Base-by-base conservation (phyloP, 1,140 invertebrate species). In the Solen grandis region DNA sequence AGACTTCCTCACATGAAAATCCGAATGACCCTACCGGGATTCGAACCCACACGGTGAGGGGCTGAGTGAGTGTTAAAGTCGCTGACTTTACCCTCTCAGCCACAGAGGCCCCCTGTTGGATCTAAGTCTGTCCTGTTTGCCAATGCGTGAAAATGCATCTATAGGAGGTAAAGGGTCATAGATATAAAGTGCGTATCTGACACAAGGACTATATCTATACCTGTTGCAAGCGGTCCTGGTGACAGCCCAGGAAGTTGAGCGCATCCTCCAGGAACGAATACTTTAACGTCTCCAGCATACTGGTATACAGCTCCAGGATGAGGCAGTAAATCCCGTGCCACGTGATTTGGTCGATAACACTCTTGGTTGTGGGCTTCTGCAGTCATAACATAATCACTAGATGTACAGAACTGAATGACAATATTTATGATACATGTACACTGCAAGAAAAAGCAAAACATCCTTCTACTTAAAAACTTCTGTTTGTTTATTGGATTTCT, bases 201-300 rank as follows among this genome's bases (percentile, higher is more conserved):
- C n/a, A n/a, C n/a, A n/a, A n/a, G n/a, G n/a, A n/a, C n/a, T n/a
- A n/a, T n/a, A n/a, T n/a, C n/a, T 63, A 54, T 52, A 87, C 87
- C 88, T 88, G 85, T 59, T 88, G 85, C 68, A 92, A 76, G 33
- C 90, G 81, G 35, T 92, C 92, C 72, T 91, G 89, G 66, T 92
- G 91, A 62, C 88, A 88, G 5, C 91, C 92, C 19, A 90, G 83
- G 77, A 92, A 91, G 81, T 90, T 89, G 52, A 92, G 86, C 52
- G 90, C 88, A 79, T 92, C 91, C 73, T 92, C 88, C n/a, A 92
- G 84, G 81, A 92, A 92, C n/a, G 87, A 89, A 83, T 89, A 89
- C 25, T 86, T 84, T 5, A 92, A 80, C 4, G 86, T 87, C 1
- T 78, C 59, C 52, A 92, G 84, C 78, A 92, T 73, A 14, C 82